Conservation (phyloP, 2,113 vertebrate genomes). For the Ancistrus triradiatus region DNA sequence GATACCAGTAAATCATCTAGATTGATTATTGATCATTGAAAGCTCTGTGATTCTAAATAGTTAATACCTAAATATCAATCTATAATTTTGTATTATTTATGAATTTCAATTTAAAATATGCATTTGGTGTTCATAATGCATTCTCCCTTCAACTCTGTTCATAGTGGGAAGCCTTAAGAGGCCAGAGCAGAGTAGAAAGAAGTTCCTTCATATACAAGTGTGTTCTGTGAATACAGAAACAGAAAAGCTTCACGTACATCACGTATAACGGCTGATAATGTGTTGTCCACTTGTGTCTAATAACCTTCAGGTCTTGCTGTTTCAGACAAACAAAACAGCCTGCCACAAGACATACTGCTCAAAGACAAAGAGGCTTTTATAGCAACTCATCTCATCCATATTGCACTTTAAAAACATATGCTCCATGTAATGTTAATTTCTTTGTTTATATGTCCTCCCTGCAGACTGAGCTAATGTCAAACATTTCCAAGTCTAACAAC, state of each 20-base stretch:
- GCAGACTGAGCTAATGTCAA: too few species aligned
- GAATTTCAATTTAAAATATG: too few species aligned
- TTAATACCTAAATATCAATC: too few species aligned
- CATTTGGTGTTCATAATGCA: background rate
- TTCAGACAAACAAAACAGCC: conserved; percentile 1
- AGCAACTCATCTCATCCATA: background rate
- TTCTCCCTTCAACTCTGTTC: conserved; percentile 3
- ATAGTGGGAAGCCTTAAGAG: background rate
- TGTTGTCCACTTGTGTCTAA: background rate
- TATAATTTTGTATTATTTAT: too few species aligned
- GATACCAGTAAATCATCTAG: too few species aligned
- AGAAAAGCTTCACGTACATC: too few species aligned
- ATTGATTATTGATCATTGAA: too few species aligned
- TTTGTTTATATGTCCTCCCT: too few species aligned
- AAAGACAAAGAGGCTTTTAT: background rate
- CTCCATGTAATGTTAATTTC: too few species aligned
- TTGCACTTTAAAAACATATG: background rate
- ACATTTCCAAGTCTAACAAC: too few species aligned
- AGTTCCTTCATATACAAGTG: background rate
- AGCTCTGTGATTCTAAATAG: too few species aligned
- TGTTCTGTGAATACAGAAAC: background rate
- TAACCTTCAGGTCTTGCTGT: background rate
- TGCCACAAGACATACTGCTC: background rate
- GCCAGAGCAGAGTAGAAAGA: background rate
- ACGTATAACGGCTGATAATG: too few species aligned